These are phyloP conservation scores for Meandrusa payeni DNA, from an alignment of 2,888 invertebrate species.

Conservation along the genomic window DNA sequence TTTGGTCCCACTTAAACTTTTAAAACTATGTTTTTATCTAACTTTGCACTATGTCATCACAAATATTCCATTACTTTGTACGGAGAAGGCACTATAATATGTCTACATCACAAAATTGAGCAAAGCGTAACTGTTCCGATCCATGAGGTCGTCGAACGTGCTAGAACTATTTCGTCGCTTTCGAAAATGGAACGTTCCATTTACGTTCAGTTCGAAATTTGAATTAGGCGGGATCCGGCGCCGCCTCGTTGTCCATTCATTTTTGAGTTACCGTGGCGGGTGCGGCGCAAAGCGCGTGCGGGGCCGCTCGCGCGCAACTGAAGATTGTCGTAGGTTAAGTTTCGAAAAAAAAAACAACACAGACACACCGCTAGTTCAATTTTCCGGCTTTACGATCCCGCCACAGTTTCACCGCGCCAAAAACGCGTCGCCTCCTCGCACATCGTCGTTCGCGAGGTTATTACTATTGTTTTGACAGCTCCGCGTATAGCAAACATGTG, in stretches of 20 bases:
- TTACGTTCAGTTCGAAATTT: constrained; percentile 39
- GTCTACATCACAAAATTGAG: constrained; percentile 76
- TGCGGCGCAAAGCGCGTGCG: constrained; percentile 60
- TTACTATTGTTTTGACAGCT: constrained; percentile 69
- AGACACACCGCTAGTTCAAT: constrained; percentile 65
- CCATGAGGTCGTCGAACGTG: constrained; percentile 61
- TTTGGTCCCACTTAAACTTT: constrained; percentile 45
- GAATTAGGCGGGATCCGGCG: constrained; percentile 49
- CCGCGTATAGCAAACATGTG: constrained; percentile 52
- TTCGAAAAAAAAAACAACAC: constrained; percentile 51
- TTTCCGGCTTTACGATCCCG: constrained; percentile 60
- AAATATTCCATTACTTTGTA: constrained; percentile 61
- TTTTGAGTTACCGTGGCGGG: constrained; percentile 53
- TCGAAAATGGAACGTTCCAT: constrained; percentile 51
- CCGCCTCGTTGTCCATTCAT: constrained; percentile 54
- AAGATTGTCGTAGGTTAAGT: constrained; percentile 77
- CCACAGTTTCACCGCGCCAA: constrained; percentile 54
- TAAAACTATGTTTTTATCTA: constrained; percentile 50
- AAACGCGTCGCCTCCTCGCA: constrained; percentile 45
- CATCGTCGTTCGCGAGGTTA: constrained; percentile 34
- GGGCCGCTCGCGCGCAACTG: constrained; percentile 76
- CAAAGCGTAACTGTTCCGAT: constrained; percentile 62
- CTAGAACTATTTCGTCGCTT: constrained; percentile 46
- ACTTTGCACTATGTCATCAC: constrained; percentile 76
- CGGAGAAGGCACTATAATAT: constrained; percentile 69